A percentile compares a stretch with the other conserved stretches of the same genome.
These are phyloP conservation scores for Euura lappo DNA, from an alignment of 1,140 invertebrate species.

Conservation along the genomic window DNA sequence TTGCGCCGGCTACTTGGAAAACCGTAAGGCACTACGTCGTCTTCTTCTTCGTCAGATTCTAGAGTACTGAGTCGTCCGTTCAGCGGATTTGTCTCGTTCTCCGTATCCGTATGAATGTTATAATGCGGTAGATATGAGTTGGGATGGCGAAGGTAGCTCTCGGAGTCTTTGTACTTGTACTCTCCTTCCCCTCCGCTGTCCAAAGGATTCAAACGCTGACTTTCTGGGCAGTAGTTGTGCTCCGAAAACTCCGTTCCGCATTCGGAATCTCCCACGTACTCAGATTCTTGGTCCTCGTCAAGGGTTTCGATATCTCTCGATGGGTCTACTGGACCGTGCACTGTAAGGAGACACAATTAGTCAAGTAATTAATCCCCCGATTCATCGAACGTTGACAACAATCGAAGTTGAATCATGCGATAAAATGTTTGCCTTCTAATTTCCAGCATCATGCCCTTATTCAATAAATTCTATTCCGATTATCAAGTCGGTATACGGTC, in stretches of 20 bases:
- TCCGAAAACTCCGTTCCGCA: conserved; percentile 69
- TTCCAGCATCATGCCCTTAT: no score
- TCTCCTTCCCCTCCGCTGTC: conserved; percentile 70
- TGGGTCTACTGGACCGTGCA: conserved; percentile 63
- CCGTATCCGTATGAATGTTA: conserved; percentile 72
- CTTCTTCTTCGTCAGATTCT: conserved; percentile 62
- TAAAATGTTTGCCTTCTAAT: no score
- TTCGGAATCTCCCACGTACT: conserved; percentile 73
- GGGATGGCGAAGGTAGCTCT: conserved; percentile 80
- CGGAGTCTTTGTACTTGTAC: conserved; percentile 63
- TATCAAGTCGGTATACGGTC: no score
- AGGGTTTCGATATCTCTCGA: conserved; percentile 70
- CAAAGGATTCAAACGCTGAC: conserved; percentile 66
- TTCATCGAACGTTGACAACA: no score
- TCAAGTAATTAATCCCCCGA: no score
- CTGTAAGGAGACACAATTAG: conserved; percentile 26
- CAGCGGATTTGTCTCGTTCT: conserved; percentile 64
- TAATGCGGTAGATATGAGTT: conserved; percentile 84
- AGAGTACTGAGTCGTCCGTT: conserved; percentile 55
- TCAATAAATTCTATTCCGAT: no score
- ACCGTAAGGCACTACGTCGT: conserved; percentile 71
- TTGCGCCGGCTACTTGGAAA: conserved; percentile 69
- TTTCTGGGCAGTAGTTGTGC: conserved; percentile 59
- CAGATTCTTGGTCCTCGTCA: conserved; percentile 75
- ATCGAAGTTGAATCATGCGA: no score